Base-by-base conservation (phyloP, 2,888 invertebrate genomes). In the Agrochola litura region DNA sequence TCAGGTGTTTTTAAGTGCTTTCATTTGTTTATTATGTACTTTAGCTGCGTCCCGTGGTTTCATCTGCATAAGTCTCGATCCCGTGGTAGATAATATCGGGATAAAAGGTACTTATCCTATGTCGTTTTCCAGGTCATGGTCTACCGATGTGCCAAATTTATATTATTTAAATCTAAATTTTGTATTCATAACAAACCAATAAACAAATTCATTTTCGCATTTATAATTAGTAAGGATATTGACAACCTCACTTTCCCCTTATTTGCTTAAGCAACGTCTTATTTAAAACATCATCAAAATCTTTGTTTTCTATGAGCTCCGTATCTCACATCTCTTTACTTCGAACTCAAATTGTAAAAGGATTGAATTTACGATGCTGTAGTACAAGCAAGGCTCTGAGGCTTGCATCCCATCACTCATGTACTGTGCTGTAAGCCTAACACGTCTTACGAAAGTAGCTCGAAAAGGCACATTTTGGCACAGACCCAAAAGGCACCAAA, bases 321-420 rank as follows among this genome's bases (percentile, higher is more conserved):
- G 8, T 16, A 43, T 8, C 25, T 60, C 16, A 54, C 30, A 19
- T 30, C 12, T n/a, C 8, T 60, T 60, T 49, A 16, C 16, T 16
- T 49, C 1, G 8, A 41, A 58, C 52, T 68, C 12, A 60, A 68
- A 25, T 83, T 83, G 46, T 54, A 52, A 73, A 70, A 49, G 58
- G 60, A 68, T 70, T 72, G 22, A 72, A 76, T 69, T 25, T 46
- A 22, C 16, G 49, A 14, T 49, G 22, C 22, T 63, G n/a, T 66
- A 68, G 19, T 54, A 70, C 52, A 69, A 43, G 72, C 58, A 65
- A 76, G 19, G n/a, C n/a, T 67, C 19, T 52, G 37, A 68, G 70
- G 60, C 72, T 73, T 86, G 72, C 61, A 69, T 63, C 68, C 58
- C 86, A 84, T 84, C 86, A 78, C 83, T 83, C 86, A 84, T 86